Conservation (phyloP, 2,797 vertebrate genomes). For the Catharus ustulatus region DNA sequence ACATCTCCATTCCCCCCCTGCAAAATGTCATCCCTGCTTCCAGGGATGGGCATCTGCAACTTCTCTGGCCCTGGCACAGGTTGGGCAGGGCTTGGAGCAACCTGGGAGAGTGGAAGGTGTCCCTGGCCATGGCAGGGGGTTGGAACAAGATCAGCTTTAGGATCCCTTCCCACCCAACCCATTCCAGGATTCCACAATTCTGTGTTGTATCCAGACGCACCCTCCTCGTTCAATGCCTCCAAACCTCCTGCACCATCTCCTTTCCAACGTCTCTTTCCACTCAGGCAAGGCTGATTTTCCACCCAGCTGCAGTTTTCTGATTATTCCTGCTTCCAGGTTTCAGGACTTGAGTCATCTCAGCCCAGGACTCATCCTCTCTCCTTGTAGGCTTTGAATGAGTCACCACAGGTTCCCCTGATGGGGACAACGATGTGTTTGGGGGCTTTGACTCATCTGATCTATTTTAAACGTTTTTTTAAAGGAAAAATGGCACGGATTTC, state of each 20-base stretch:
- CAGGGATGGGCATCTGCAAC: not conserved
- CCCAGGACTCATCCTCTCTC: not conserved
- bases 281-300: not conserved
- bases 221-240: fast-evolving
- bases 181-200: not conserved
- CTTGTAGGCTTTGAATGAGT: not conserved
- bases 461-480: not conserved
- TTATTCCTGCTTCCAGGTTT: not conserved
- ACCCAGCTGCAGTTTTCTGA: not conserved
- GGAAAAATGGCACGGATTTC: not conserved
- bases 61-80: not conserved
- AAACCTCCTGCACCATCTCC: fast-evolving
- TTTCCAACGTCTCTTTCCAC: not conserved
- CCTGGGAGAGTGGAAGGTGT: not conserved
- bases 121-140: not conserved
- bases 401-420: not conserved
- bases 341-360: not conserved
- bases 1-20: fast-evolving
- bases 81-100: fast-evolving
- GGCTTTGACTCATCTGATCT: slow-evolving; percentile 12
- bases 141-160: not conserved
- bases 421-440: not conserved
- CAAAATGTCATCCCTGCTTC: not conserved
- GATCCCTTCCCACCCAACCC: not conserved
- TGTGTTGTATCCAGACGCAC: fast-evolving